Conservation (phyloP, 2,797 vertebrate species). For the Morus bassanus region DNA sequence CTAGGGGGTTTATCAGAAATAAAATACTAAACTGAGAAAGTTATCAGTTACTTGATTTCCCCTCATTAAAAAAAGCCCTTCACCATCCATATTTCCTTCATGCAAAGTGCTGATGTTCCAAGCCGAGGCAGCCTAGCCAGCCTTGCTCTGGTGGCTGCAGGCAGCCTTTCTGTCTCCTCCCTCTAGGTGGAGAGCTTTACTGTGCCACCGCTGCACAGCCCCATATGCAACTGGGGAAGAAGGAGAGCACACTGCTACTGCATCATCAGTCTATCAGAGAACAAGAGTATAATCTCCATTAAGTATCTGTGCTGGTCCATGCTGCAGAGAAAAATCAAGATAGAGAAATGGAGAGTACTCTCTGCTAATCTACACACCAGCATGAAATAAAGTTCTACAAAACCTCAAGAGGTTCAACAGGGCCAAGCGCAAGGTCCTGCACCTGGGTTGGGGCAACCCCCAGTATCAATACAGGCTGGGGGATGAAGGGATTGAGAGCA, state of each 20-base stretch:
- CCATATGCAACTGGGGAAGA: fast-evolving
- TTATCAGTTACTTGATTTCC: neutral
- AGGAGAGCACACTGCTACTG: neutral
- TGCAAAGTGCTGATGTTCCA: neutral
- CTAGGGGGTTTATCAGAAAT: neutral
- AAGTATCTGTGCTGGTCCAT: neutral
- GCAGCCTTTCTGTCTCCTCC: neutral
- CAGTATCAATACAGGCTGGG: too few species aligned
- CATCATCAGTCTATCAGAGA: neutral
- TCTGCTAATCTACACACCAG: neutral
- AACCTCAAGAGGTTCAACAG: too few species aligned
- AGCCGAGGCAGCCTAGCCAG: neutral
- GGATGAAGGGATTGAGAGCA: too few species aligned
- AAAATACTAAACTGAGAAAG: neutral
- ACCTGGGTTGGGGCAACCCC: too few species aligned
- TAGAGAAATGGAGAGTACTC: fast-evolving
- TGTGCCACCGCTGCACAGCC: neutral
- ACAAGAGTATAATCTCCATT: neutral
- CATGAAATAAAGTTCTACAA: neutral
- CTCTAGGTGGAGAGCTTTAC: neutral
- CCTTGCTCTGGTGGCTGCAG: neutral
- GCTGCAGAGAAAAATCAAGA: neutral
- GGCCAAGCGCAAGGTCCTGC: too few species aligned
- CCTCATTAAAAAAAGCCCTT: neutral
- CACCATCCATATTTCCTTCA: neutral